These are phyloP conservation scores for Noctuana brunneofusca DNA, from an alignment of 2,888 invertebrate species.

Conservation along the genomic window DNA sequence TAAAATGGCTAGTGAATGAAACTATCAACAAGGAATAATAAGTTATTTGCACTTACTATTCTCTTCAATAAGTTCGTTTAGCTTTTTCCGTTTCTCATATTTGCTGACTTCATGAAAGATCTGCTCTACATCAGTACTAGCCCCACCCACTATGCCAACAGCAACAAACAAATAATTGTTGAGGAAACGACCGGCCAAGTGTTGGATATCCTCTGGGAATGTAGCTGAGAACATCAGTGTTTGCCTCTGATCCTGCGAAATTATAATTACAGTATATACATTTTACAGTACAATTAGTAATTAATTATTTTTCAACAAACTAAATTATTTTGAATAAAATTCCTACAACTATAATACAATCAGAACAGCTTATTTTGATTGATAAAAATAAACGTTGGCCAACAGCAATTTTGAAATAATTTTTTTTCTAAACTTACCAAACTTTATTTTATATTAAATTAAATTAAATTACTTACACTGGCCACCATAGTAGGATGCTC, in stretches of 20 bases:
- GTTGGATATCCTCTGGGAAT: conserved; percentile 98
- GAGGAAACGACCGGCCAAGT: conserved; percentile 90
- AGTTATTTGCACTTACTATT: conserved; percentile 61
- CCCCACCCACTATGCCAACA: conserved; percentile 96
- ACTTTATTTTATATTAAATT: no score
- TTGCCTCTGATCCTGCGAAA: conserved; percentile 89
- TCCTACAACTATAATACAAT: no score
- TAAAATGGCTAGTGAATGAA: no score
- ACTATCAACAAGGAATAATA: not conserved
- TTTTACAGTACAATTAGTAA: no score
- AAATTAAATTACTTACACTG: conserved; percentile 75
- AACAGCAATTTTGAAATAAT: no score
- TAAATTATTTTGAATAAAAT: no score
- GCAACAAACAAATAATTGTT: conserved; percentile 92
- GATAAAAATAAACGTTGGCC: no score
- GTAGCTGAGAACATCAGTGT: conserved; percentile 99
- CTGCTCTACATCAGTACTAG: conserved; percentile 95
- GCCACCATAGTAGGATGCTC: conserved; percentile 92
- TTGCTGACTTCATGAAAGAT: conserved; percentile 86
- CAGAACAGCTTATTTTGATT: no score
- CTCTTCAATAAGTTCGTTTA: conserved; percentile 86
- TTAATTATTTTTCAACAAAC: no score
- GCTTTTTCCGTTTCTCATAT: conserved; percentile 88
- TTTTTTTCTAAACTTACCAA: no score
- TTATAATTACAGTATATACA: not conserved